Evolutionary conservation across 1,140 invertebrate genomes (phyloP), one percentile per base, ranked within the genome.

Genomic region (Octopus bimaculoides): DNA sequence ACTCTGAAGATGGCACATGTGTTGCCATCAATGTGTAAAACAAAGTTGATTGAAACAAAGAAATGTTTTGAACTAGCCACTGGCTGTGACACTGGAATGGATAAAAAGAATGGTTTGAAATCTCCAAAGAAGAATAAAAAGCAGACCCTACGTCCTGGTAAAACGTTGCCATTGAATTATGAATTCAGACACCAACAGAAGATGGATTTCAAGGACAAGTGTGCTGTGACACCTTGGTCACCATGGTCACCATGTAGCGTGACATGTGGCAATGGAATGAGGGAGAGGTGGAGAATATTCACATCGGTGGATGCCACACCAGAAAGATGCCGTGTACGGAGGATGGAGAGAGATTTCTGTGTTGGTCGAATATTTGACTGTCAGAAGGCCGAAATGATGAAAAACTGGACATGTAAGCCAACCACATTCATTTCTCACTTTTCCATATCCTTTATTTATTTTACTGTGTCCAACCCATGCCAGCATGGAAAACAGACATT

Each of bases 231-330:
- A 8, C 87, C 90, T 2, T 93, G 92, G 92, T 90, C 91, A 26
- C 88, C 90, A 17, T 93, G 91, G 89, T 93, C 93, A 1, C 89
- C 92, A 4, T 95, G 94, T 84, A 92, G 92, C 71, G 91, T 91
- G 4, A 90, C 91, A 5, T 93, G 92, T 86, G 92, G 92, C 7
- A 81, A 85, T n/a, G 88, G 87, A 12, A 85, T 88, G 77, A 82
- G 83, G 74, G 87, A 88, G 79, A 56, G 86, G 52, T 86, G 86
- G 85, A 80, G 88, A 3, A 86, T 88, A 85, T 87, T 86, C 80
- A 79, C 86, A 5, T 76, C 82, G 17, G 84, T 85, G 52, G 82
- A 82, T 17, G 82, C 84, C 5, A 82, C 81, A 26, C 83, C 81
- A 52, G 82, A 83, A 54, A 82, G 84, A 75, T 88, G 87, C 81